Evolutionary conservation across 2,797 vertebrate genomes (phyloP).

Genomic region (Clarias platycephalus): DNA sequence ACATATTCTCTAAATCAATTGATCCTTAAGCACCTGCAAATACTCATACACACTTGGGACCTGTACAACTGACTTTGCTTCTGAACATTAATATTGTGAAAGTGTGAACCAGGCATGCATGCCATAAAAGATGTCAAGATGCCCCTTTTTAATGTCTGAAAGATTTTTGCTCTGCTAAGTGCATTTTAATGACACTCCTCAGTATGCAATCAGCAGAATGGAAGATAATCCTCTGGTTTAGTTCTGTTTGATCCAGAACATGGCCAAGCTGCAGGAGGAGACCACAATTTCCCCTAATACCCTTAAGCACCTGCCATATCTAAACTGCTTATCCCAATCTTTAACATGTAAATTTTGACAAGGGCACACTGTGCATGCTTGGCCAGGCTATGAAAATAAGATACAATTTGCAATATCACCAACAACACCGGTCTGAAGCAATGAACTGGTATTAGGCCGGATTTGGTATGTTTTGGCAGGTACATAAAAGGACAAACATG

Average conservation of each 20-base stretch:
- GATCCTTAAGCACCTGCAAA: neutral
- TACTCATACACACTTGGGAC: neutral
- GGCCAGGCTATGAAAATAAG: neutral
- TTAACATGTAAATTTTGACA: slow-evolving; percentile 5
- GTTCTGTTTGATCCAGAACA: slow-evolving; percentile 28
- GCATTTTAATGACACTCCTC: slow-evolving; percentile 7
- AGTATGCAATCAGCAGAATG: neutral
- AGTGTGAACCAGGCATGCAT: neutral
- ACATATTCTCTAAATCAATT: neutral
- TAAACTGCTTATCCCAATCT: slow-evolving; percentile 12
- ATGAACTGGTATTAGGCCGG: accelerated
- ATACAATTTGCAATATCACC: neutral
- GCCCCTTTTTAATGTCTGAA: neutral
- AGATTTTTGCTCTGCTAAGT: slow-evolving; percentile 15
- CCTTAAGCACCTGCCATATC: slow-evolving; percentile 12
- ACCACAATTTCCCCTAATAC: slow-evolving; percentile 13
- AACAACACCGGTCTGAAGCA: neutral
- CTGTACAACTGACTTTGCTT: neutral
- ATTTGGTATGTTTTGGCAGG: neutral
- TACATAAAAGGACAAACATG: neutral
- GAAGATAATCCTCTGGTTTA: slow-evolving; percentile 29
- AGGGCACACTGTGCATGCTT: too few relatives aligned
- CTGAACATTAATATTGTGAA: neutral
- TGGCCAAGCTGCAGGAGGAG: slow-evolving; percentile 19
- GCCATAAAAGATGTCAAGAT: neutral